Evolutionary conservation across 1,140 invertebrate species (phyloP).

Genomic region (Zaprionus africanus): DNA sequence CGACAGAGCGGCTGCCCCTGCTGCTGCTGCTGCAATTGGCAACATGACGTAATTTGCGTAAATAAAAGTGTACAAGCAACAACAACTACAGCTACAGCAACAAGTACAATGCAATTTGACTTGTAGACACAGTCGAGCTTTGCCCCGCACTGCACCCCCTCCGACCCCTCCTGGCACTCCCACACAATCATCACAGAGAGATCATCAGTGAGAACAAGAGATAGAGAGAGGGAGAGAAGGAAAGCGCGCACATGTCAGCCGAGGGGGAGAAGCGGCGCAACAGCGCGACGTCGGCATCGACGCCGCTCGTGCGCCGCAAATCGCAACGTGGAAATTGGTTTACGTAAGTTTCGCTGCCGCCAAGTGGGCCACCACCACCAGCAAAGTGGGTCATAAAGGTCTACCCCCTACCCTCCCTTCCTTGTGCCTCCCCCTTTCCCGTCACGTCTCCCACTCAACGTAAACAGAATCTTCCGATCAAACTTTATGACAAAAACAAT

Average conservation of each 20-base stretch:
- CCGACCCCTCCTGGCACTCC: neutral
- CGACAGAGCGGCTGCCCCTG: slow-evolving; percentile 56
- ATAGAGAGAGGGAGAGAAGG: neutral
- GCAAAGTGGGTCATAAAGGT: slow-evolving; percentile 30
- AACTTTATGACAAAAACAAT: slow-evolving; percentile 56
- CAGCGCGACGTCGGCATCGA: slow-evolving; percentile 45
- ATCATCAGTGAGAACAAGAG: slow-evolving; percentile 12
- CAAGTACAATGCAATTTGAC: slow-evolving; percentile 65
- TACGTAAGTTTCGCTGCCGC: slow-evolving; percentile 75
- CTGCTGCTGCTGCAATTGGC: slow-evolving; percentile 48
- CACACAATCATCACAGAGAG: neutral
- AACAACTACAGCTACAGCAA: slow-evolving; percentile 26
- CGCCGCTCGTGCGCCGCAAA: slow-evolving; percentile 67
- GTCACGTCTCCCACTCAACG: slow-evolving; percentile 2
- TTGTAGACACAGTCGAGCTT: slow-evolving; percentile 37
- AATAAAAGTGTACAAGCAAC: slow-evolving; percentile 52
- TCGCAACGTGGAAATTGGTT: slow-evolving; percentile 84
- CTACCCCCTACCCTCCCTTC: slow-evolving; percentile 36
- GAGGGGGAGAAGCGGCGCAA: slow-evolving; percentile 51
- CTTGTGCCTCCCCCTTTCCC: neutral
- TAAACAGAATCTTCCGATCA: slow-evolving; percentile 46
- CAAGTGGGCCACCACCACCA: slow-evolving; percentile 27
- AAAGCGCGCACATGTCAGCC: slow-evolving; percentile 52
- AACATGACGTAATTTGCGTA: slow-evolving; percentile 75
- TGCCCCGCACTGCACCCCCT: neutral